Conservation (phyloP, 2,888 invertebrate genomes). For the Catocala nupta region DNA sequence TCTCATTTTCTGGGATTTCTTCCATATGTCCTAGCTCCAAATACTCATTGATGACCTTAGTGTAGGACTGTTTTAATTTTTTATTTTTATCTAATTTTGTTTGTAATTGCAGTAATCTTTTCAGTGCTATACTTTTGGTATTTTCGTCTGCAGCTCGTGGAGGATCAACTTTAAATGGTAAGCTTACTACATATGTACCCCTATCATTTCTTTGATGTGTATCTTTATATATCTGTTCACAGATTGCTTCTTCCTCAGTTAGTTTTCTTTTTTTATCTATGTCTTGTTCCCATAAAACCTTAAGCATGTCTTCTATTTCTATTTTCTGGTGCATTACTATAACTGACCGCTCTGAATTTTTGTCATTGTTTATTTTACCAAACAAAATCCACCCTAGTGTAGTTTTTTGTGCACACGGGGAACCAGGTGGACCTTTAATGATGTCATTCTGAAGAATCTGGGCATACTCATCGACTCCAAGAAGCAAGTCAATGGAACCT, state of each 20-base stretch:
- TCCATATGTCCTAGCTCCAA: slow-evolving; percentile 37
- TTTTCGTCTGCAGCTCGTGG: slow-evolving; percentile 28
- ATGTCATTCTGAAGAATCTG: slow-evolving; percentile 3
- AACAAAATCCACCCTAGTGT: slow-evolving; percentile 18
- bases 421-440: slow-evolving; percentile 31
- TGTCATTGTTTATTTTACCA: slow-evolving; percentile 1
- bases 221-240: slow-evolving; percentile 38
- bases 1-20: slow-evolving; percentile 36
- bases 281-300: slow-evolving; percentile 22
- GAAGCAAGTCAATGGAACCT: slow-evolving; percentile 43
- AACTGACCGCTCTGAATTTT: not conserved
- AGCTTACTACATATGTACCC: slow-evolving; percentile 44
- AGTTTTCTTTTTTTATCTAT: slow-evolving; percentile 2
- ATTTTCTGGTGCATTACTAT: slow-evolving; percentile 4
- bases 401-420: slow-evolving; percentile 25
- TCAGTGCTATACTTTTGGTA: slow-evolving; percentile 36
- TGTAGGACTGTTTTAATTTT: slow-evolving; percentile 1
- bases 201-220: slow-evolving; percentile 20
- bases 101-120: slow-evolving; percentile 42
- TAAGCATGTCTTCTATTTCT: slow-evolving; percentile 10
- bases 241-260: slow-evolving; percentile 32
- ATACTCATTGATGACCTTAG: slow-evolving; percentile 47
- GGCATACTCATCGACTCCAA: slow-evolving; percentile 35
- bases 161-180: slow-evolving; percentile 37
- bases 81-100: slow-evolving; percentile 30